Evolutionary conservation across 2,797 vertebrate genomes (phyloP).

Genomic region (Rhinophrynus dorsalis): DNA sequence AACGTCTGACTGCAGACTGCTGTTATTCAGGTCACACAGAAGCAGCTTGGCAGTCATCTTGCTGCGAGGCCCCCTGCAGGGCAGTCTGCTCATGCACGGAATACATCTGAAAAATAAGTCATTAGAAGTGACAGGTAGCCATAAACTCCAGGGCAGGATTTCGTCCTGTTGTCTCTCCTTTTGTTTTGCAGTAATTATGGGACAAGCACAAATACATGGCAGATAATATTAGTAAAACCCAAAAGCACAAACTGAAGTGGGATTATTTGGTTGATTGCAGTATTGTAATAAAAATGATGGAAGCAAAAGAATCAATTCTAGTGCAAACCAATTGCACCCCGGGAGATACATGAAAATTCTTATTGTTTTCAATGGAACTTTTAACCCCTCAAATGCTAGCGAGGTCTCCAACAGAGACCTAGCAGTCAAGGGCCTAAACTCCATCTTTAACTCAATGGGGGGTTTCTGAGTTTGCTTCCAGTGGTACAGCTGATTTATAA

Average conservation of each 20-base stretch:
- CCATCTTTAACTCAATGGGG: too few relatives aligned
- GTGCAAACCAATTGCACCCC: too few relatives aligned
- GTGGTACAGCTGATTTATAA: too few relatives aligned
- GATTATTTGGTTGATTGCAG: neutral
- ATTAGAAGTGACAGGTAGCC: constrained; percentile 67
- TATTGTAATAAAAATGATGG: neutral
- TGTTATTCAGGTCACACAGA: constrained; percentile 67
- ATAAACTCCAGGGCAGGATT: constrained; percentile 55
- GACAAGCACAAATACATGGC: constrained; percentile 4
- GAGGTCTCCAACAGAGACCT: too few relatives aligned
- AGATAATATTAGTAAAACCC: neutral
- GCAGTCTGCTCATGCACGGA: constrained; percentile 57
- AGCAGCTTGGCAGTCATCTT: constrained; percentile 60
- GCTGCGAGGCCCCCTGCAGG: constrained; percentile 67
- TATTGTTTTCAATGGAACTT: too few relatives aligned
- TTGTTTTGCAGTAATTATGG: constrained; percentile 40
- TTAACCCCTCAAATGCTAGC: too few relatives aligned
- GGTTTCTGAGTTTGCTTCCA: too few relatives aligned
- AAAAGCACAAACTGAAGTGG: neutral
- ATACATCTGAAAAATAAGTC: constrained; percentile 58
- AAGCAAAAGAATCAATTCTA: too few relatives aligned
- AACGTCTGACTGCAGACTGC: constrained; percentile 45
- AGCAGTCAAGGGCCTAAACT: too few relatives aligned
- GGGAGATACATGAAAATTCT: too few relatives aligned
- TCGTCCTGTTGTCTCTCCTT: constrained; percentile 27